Evolutionary conservation across 2,797 vertebrate species (phyloP).

Genomic region (Discoglossus pictus): DNA sequence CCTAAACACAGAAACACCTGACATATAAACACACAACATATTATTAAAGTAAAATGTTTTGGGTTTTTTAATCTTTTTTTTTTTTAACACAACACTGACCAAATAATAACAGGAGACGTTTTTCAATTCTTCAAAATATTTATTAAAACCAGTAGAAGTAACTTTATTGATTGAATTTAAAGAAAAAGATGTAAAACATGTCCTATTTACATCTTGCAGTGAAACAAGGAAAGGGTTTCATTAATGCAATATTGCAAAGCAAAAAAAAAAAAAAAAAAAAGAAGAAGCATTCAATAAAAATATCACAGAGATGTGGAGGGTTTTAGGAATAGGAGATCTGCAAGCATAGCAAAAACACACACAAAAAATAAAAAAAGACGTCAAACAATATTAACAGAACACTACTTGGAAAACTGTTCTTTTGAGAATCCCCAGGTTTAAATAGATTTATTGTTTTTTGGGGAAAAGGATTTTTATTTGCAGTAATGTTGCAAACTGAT

Average conservation of each 20-base stretch:
- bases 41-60: too few species aligned
- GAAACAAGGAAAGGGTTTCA: conserved; percentile 56
- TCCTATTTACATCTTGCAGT: conserved; percentile 62
- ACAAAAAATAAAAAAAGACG: conserved; percentile 46
- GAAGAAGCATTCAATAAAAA: conserved; percentile 50
- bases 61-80: too few species aligned
- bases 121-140: conserved; percentile 71
- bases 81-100: conserved; percentile 56
- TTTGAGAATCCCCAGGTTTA: conserved; percentile 47
- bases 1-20: conserved; percentile 78
- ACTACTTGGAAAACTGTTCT: conserved; percentile 62
- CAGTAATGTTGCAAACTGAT: conserved; percentile 45
- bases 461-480: conserved; percentile 42
- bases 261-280: conserved; percentile 44
- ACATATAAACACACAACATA: conserved; percentile 66
- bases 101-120: conserved; percentile 82
- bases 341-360: conserved; percentile 65
- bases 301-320: conserved; percentile 53
- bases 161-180: conserved; percentile 47
- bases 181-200: conserved; percentile 65
- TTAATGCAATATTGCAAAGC: conserved; percentile 64
- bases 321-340: conserved; percentile 54
- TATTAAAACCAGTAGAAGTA: conserved; percentile 63
- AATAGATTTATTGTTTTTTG: conserved; percentile 43
- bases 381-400: conserved; percentile 68